Base-by-base conservation (phyloP, 2,797 vertebrate genomes). In the Silurus aristotelis region DNA sequence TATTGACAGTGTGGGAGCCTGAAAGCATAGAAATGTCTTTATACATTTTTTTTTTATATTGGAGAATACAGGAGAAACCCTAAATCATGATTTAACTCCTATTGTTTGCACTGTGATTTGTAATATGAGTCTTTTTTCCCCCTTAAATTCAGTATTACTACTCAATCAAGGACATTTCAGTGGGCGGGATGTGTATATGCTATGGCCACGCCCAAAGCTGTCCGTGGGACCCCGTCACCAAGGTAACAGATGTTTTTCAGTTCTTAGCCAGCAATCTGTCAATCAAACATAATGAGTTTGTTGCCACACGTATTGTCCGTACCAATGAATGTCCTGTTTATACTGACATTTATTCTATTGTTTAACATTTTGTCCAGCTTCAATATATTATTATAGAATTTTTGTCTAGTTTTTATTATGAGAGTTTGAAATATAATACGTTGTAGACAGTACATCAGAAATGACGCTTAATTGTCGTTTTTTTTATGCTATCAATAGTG, bases 121-220 rank as follows among this genome's bases (percentile, higher is more conserved):
- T 87, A 61, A 79, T 27, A 8, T 5, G 12, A 5, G 20, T 64
- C 38, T 86, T 55, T 52, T 52, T 52, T 52, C 0, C 12, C 38
- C 86, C 60, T 78, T 85, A 20, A 85, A 70, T 83, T 15, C 88
- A 99, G 98, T 99, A 99, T 91, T 99, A 96, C 91, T 99, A 99
- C 89, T 98, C 97, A 86, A 92, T 99, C 91, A 99, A 99, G 91
- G 98, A 99, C 89, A 94, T 99, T 83, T 99, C 98, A 0, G 92
- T 99, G 76, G 98, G 98, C 1, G 97, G 98, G 31, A 98, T 98
- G 97, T 99, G 98, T 63, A 98, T 99, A 94, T 99, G 97, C 84
- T 96, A 96, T 0, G 98, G 98, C 56, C 98, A 99, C 3, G 97
- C 98, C 84, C 94, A 96, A 89, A 99, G 96, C 91, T 99, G 98